Evolutionary conservation across 2,888 invertebrate genomes (phyloP), one percentile per base, ranked within the genome.

Genomic region (Athalia cordata): DNA sequence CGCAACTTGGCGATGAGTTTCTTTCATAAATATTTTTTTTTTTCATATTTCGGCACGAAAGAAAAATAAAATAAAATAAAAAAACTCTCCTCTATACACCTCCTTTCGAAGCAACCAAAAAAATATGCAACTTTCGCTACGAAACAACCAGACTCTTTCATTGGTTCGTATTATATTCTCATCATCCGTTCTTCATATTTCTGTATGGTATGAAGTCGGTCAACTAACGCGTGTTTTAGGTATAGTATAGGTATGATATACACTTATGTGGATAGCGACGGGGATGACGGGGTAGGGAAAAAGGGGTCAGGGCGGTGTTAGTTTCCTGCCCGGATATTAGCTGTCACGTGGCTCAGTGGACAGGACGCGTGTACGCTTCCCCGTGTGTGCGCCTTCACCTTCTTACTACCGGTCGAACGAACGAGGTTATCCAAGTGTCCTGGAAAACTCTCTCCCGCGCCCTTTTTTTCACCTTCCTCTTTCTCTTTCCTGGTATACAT

Each of bases 311-410:
- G 74, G 79, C 86, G 87, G 87, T 86, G 88, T 87, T 87, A 87
- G 88, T 89, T 89, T 89, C 88, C 89, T 86, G 87, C 86, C 84
- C 88, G 89, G 89, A 89, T 90, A 90, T 90, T 90, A 89, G 88
- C 89, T 89, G 89, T 90, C 89, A 88, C 86, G 87, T 87, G 87
- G 86, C 88, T 89, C 88, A 87, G 86, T 89, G 88, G 89, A 89
- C 89, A 87, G 86, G 86, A 86, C 86, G 75, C 61, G 75, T 50
- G 64, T 64, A 50, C 62, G 75, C 47, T 61, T 62, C 59, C 29
- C 68, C 52, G 59, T 59, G 57, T 72, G 72, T 5, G 8, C 9
- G 47, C 5, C 8, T 9, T 13, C 47, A 13, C 8, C 29, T 47
- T 13, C 57, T 52, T 52, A 68, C 55, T 29, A 43, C n/a, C 55